Conservation (phyloP, 1,140 invertebrate species). For the Drosophila seguyi region DNA sequence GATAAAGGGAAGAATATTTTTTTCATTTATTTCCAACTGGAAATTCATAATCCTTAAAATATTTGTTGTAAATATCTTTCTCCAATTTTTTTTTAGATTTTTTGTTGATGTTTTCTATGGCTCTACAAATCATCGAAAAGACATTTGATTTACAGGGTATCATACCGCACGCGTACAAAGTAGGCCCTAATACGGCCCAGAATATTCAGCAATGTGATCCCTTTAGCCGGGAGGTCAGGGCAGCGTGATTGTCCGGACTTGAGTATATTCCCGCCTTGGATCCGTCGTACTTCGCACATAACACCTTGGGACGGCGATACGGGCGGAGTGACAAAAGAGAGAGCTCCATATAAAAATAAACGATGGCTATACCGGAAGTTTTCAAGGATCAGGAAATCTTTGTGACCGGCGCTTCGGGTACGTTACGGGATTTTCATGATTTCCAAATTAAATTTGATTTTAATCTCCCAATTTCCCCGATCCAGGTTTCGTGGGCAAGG, state of each 20-base stretch:
- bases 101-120: not conserved
- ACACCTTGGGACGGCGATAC: constrained; percentile 38
- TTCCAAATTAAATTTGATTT: not conserved
- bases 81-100: not conserved
- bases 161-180: not conserved
- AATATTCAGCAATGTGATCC: constrained; percentile 62
- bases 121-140: not conserved
- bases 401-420: constrained; percentile 89
- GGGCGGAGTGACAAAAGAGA: constrained; percentile 9
- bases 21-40: not conserved
- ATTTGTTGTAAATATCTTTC: not conserved
- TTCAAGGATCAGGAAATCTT: constrained; percentile 88
- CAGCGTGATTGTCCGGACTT: constrained; percentile 15
- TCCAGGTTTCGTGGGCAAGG: constrained; percentile 93
- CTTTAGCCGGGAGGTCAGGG: not conserved
- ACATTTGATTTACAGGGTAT: constrained; percentile 2
- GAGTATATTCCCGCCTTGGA: constrained; percentile 22
- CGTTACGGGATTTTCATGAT: not conserved
- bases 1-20: no score
- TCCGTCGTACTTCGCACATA: constrained; percentile 34
- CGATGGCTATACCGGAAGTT: constrained; percentile 86
- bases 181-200: constrained; percentile 11
- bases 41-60: no score
- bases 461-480: not conserved
- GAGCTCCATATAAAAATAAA: not conserved